Base-by-base conservation (phyloP, 2,888 invertebrate species). In the Limenitis camilla region DNA sequence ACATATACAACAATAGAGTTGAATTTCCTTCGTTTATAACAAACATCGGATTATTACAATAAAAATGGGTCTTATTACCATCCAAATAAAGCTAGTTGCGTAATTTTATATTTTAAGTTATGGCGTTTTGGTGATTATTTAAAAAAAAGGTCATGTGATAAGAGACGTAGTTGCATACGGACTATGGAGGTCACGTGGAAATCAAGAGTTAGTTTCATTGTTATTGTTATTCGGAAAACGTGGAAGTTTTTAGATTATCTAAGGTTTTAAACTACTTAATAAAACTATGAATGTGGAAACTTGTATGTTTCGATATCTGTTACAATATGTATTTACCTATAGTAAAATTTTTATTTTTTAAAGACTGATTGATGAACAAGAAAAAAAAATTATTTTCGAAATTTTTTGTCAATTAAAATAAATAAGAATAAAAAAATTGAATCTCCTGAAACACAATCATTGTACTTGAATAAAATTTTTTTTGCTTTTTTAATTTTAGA, bases 121-220 rank as follows among this genome's bases (percentile, higher is more conserved):
- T n/a, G n/a, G n/a, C n/a, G n/a, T n/a, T n/a, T n/a, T n/a, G n/a
- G 56, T 72, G 72, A 29, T 44, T 45, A 35, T 74, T 74, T 73
- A 63, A 76, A 71, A 85, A 84, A 77, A 80, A 74, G 85, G 85
- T 85, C 84, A 79, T 66, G 65, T 78, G 85, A 85, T 85, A 86
- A 84, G 75, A 72, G 59, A 65, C 66, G 54, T 67, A 60, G 69
- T 61, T 65, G 40, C 61, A 60, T 64, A 53, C 65, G n/a, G n/a
- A n/a, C n/a, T n/a, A n/a, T n/a, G 72, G 76, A 83, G 82, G 83
- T 83, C 79, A 71, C 67, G 66, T 74, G 80, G 74, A 78, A 81
- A 78, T 68, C 65, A 42, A 49, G 46, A 32, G 42, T 33, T 33
- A 44, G 36, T 55, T 54, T 57, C 50, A 55, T 59, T 59, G 59